These are phyloP conservation scores for Reticulitermes lucifugus DNA, from an alignment of 2,888 invertebrate genomes.

Conservation along the genomic window DNA sequence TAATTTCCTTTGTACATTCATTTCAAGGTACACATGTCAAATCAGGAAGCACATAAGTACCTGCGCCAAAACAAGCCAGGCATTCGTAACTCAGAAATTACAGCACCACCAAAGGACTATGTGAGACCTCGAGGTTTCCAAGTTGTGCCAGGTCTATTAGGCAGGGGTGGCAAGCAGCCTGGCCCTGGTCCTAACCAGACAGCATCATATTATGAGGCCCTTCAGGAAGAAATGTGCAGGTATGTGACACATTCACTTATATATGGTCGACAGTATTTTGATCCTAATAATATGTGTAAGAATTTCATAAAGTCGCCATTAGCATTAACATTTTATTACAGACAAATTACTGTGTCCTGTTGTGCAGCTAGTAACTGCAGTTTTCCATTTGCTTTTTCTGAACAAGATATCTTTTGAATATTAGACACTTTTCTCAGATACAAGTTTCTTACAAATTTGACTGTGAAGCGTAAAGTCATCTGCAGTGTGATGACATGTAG, in stretches of 20 bases:
- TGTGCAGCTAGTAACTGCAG: neutral
- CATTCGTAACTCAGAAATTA: constrained; percentile 67
- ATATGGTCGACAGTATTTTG: too few relatives aligned
- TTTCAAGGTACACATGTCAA: constrained; percentile 72
- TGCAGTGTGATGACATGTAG: too few relatives aligned
- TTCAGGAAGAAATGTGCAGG: constrained; percentile 65
- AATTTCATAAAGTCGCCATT: too few relatives aligned
- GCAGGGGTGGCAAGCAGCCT: constrained; percentile 52
- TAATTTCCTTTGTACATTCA: neutral
- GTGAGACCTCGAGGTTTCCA: constrained; percentile 68
- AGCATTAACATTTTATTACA: too few relatives aligned
- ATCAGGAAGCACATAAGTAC: constrained; percentile 75
- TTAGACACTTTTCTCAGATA: too few relatives aligned
- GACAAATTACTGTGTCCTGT: too few relatives aligned
- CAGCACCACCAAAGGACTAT: constrained; percentile 70
- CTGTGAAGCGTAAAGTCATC: too few relatives aligned
- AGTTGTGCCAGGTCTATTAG: constrained; percentile 44
- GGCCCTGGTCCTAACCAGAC: constrained; percentile 54
- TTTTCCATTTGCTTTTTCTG: neutral
- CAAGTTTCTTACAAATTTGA: too few relatives aligned
- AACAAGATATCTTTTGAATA: too few relatives aligned
- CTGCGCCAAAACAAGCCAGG: constrained; percentile 74
- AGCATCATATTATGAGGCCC: constrained; percentile 58
- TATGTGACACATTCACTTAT: constrained; percentile 54
- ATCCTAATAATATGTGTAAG: too few relatives aligned